phyloP scores from a whole-genome alignment of 2,888 invertebrate genomes.

The Ormyrus pomaceus region DNA sequence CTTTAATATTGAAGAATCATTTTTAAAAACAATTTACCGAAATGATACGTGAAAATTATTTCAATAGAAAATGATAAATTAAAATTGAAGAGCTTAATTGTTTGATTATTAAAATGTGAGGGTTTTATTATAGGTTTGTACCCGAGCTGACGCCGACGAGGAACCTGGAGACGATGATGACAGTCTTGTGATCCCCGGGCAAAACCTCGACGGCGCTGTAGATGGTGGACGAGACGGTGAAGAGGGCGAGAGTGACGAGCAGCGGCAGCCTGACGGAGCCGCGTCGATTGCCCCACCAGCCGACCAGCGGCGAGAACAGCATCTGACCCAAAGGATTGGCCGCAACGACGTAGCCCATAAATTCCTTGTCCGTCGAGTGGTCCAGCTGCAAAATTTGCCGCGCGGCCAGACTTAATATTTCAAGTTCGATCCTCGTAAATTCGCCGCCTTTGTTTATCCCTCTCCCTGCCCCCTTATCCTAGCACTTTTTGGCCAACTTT shows the following conservation, averaged over 20 bases:
- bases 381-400: conserved; percentile 80
- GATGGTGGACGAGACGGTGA: conserved; percentile 83
- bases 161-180: conserved; percentile 87
- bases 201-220: conserved; percentile 87
- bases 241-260: conserved; percentile 82
- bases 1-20: too few relatives aligned
- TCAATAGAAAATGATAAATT: too few relatives aligned
- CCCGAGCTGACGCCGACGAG: conserved; percentile 90
- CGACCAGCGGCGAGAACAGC: conserved; percentile 89
- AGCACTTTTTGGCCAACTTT: neutral
- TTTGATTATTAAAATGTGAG: too few relatives aligned
- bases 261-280: conserved; percentile 85
- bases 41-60: too few relatives aligned
- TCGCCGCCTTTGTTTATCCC: conserved; percentile 6
- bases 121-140: conserved; percentile 67
- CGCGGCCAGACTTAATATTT: conserved; percentile 41
- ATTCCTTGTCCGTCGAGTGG: conserved; percentile 86
- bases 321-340: conserved; percentile 93
- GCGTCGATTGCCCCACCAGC: conserved; percentile 89
- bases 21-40: too few relatives aligned
- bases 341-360: conserved; percentile 89
- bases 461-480: neutral
- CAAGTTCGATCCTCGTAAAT: conserved; percentile 55
- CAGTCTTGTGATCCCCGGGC: conserved; percentile 80
- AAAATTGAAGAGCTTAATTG: too few relatives aligned